Base-by-base conservation (phyloP, 2,113 vertebrate species). In the Paracanthobrama guichenoti region DNA sequence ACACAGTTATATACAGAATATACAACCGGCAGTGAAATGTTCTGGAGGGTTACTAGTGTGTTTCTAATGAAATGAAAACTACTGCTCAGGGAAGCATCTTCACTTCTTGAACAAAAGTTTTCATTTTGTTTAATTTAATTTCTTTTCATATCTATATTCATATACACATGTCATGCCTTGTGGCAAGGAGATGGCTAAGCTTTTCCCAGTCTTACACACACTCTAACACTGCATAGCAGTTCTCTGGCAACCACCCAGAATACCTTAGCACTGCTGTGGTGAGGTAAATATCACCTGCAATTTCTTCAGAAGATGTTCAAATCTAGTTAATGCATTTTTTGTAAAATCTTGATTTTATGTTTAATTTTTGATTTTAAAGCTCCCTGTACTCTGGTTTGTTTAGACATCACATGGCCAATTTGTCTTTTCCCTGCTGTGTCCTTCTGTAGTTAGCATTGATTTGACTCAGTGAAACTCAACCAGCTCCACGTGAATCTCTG, bases 401-500 rank as follows among this genome's bases (percentile, higher is more conserved):
- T 46, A 72, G n/a, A 72, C 69, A 72, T 72, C 69, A 72, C 69
- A 72, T 72, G 69, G 69, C 69, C 69, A 72, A 14, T 72, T 72
- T 72, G 39, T 46, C 69, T 72, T 72, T 72, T 72, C n/a, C 42
- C 69, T 46, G 69, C 42, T 73, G 69, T 73, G 69, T 73, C 69
- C 69, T 69, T 69, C 53, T 59, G 31, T 39, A 59, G 55, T 60
- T 78, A 60, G 75, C 53, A 53, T 69, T 72, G 80, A 73, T 72
- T 73, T 26, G 55, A 44, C 67, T 73, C 9, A 7, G 67, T 59
- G 53, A 73, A 46, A 74, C 16, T 62, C n/a, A 59, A 12, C 67
- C 50, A 18, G 69, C 24, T 46, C 67, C 53, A 60, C 50, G 81
- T 74, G 81, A 82, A 72, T 59, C 35, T 72, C 53, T 73, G 81